phyloP scores from a whole-genome alignment of 23 tunicate genomes.

The Clavelina lepadiformis region DNA sequence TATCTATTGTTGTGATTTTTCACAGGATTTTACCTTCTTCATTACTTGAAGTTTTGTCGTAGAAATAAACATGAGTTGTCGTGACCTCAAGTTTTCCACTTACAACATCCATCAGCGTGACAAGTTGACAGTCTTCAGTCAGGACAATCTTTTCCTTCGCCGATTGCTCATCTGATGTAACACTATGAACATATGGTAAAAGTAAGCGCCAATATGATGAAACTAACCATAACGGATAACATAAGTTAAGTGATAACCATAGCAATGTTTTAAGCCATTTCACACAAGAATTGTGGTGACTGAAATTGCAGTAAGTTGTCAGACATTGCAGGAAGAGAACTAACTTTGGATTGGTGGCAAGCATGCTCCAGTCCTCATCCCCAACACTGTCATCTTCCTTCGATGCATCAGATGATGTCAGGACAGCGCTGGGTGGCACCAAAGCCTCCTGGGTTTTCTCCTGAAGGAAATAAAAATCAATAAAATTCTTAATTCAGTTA shows the following conservation, averaged over 20 bases:
- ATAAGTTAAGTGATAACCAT: background rate
- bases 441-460: constrained; percentile 20
- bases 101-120: constrained; percentile 89
- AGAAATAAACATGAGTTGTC: constrained; percentile 92
- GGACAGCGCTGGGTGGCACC: constrained; percentile 42
- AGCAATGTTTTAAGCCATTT: background rate
- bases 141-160: constrained; percentile 68
- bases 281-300: too few species aligned
- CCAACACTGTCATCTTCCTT: constrained; percentile 95
- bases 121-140: constrained; percentile 73
- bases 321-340: too few species aligned
- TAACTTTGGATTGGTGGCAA: constrained; percentile 65
- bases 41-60: constrained; percentile 38
- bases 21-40: constrained; percentile 62
- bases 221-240: background rate
- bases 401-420: constrained; percentile 31
- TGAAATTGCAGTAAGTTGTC: too few species aligned
- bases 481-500: background rate
- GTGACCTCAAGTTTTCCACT: constrained; percentile 74
- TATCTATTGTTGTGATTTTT: too few species aligned
- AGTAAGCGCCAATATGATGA: background rate
- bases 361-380: constrained; percentile 97
- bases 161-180: constrained; percentile 29
- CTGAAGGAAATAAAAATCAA: background rate
- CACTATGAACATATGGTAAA: constrained; percentile 14